phyloP scores from a whole-genome alignment of 2,888 invertebrate species.

The Rhorus exstirpatorius region DNA sequence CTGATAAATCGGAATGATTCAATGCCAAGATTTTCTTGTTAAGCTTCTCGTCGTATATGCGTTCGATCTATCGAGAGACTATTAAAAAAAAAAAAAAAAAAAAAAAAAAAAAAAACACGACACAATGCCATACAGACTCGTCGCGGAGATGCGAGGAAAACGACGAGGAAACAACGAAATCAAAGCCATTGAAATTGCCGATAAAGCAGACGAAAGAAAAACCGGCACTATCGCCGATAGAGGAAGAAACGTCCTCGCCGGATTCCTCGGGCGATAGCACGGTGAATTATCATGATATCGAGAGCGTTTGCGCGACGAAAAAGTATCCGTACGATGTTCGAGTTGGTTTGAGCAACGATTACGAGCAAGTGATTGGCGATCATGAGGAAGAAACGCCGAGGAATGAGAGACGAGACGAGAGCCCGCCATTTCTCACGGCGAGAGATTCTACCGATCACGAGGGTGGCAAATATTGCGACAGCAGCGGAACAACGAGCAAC shows the following conservation, averaged over 20 bases:
- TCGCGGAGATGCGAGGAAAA: constrained; percentile 10
- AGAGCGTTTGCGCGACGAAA: constrained; percentile 39
- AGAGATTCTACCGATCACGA: constrained; percentile 68
- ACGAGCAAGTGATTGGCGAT: constrained; percentile 51
- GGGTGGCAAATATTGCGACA: constrained; percentile 51
- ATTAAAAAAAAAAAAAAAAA: too few relatives aligned
- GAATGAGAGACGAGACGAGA: constrained; percentile 38
- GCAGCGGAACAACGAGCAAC: constrained; percentile 60
- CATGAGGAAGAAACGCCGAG: constrained; percentile 49
- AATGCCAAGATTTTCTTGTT: too few relatives aligned
- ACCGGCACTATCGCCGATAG: constrained; percentile 71
- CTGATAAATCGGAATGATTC: too few relatives aligned
- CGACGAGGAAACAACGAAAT: constrained; percentile 38
- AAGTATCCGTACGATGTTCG: constrained; percentile 55
- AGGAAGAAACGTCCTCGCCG: constrained; percentile 72
- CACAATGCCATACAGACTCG: too few relatives aligned
- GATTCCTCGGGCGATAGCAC: constrained; percentile 64
- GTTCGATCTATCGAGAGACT: too few relatives aligned
- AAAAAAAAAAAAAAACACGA: neutral
- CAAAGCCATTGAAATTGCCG: constrained; percentile 36
- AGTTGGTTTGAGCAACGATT: constrained; percentile 53
- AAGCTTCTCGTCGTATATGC: too few relatives aligned
- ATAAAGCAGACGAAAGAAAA: constrained; percentile 59
- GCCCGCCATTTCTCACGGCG: constrained; percentile 67
- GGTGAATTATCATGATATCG: constrained; percentile 54